phyloP scores from a whole-genome alignment of 2,113 vertebrate genomes.

The Hippoglossus stenolepis region DNA sequence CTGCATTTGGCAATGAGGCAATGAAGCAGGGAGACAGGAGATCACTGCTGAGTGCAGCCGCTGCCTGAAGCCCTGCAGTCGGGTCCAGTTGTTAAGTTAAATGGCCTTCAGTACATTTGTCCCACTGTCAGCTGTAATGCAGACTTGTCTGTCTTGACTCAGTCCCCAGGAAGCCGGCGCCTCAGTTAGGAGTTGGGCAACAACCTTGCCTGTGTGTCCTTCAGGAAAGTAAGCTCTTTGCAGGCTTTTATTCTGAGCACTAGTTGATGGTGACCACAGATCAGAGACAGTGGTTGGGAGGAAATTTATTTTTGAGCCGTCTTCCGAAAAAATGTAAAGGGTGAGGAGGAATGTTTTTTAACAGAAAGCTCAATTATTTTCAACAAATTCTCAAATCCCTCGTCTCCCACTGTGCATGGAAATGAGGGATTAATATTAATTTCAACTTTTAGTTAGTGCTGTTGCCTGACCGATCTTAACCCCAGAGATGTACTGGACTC shows the following conservation, averaged over 20 bases:
- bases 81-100: constrained; percentile 18
- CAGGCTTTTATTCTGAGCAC: constrained; percentile 8
- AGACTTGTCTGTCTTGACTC: constrained; percentile 6
- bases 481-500: neutral
- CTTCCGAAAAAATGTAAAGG: neutral
- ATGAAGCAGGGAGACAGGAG: constrained; percentile 7
- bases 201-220: neutral
- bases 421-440: neutral
- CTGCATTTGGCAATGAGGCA: constrained; percentile 9
- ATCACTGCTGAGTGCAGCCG: constrained; percentile 4
- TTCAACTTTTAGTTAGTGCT: neutral
- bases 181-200: constrained; percentile 20
- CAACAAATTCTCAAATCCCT: neutral
- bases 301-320: neutral
- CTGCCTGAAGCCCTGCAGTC: neutral
- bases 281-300: neutral
- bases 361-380: neutral
- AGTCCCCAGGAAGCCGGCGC: neutral
- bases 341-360: neutral
- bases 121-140: constrained; percentile 15
- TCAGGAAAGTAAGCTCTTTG: neutral
- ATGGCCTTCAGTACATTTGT: constrained; percentile 22
- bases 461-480: neutral
- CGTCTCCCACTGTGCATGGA: neutral
- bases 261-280: neutral